Evolutionary conservation across 2,888 invertebrate species (phyloP).

Genomic region (Gnatocerus cornutus): DNA sequence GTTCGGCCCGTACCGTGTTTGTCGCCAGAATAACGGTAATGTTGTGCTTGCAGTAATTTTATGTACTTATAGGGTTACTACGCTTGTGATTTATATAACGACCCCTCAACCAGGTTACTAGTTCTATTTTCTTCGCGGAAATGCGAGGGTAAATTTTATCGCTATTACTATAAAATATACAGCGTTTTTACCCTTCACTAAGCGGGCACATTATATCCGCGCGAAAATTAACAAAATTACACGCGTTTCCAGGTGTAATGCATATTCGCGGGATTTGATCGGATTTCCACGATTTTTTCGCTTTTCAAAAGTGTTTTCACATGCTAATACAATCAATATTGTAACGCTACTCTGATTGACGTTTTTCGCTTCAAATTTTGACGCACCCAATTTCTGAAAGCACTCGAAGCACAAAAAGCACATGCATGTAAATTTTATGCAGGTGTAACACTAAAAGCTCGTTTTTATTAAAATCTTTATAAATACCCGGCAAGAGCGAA

Average conservation of each 20-base stretch:
- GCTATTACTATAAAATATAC: constrained; percentile 24
- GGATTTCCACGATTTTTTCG: neutral
- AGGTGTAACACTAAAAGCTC: neutral
- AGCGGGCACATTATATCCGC: neutral
- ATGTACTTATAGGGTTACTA: constrained; percentile 49
- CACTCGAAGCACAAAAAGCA: constrained; percentile 11
- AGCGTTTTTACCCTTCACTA: constrained; percentile 22
- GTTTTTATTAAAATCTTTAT: constrained; percentile 14
- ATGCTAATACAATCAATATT: constrained; percentile 24
- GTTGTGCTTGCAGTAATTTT: constrained; percentile 47
- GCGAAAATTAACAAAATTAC: constrained; percentile 5
- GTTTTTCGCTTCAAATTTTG: constrained; percentile 31
- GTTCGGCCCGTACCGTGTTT: constrained; percentile 40
- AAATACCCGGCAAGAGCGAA: neutral
- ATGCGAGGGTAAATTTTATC: constrained; percentile 28
- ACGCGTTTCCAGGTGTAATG: neutral
- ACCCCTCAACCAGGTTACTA: constrained; percentile 30
- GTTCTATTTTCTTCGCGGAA: constrained; percentile 32
- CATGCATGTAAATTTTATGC: constrained; percentile 22
- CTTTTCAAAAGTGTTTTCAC: constrained; percentile 1
- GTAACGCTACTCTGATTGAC: constrained; percentile 27
- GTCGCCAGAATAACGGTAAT: constrained; percentile 33
- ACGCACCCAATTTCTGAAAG: constrained; percentile 13
- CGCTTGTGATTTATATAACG: constrained; percentile 46
- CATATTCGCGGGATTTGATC: neutral